phyloP scores from a whole-genome alignment of 1,140 invertebrate species.

The Drosophila sturtevanti region DNA sequence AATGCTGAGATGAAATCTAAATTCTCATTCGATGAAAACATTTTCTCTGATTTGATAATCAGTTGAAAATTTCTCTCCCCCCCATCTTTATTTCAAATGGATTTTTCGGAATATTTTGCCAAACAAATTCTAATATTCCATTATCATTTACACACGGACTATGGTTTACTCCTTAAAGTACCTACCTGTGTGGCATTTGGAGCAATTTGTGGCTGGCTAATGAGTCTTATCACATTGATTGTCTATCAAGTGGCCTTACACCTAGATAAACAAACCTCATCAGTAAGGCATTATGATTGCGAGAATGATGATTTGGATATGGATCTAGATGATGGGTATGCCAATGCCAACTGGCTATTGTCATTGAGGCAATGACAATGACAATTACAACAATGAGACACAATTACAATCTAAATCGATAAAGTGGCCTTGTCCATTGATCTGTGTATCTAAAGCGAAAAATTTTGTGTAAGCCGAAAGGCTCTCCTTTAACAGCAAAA shows the following conservation, averaged over 20 bases:
- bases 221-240: constrained; percentile 43
- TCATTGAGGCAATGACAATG: neutral
- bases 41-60: neutral
- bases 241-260: constrained; percentile 44
- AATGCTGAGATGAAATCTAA: too few relatives aligned
- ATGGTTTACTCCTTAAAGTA: constrained; percentile 47
- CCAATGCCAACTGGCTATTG: neutral
- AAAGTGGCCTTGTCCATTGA: constrained; percentile 32
- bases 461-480: constrained; percentile 1
- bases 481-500: neutral
- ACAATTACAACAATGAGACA: neutral
- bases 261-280: constrained; percentile 19
- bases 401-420: neutral
- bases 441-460: constrained; percentile 14
- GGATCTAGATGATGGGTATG: constrained; percentile 33
- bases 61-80: neutral
- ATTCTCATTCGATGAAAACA: neutral
- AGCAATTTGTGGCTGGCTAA: constrained; percentile 53
- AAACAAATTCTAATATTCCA: constrained; percentile 48
- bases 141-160: constrained; percentile 44
- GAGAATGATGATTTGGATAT: constrained; percentile 54
- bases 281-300: neutral
- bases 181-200: constrained; percentile 64
- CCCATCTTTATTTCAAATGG: constrained; percentile 25
- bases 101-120: constrained; percentile 41